Evolutionary conservation across 2,888 invertebrate species (phyloP).

Genomic region (Ctena decussata): DNA sequence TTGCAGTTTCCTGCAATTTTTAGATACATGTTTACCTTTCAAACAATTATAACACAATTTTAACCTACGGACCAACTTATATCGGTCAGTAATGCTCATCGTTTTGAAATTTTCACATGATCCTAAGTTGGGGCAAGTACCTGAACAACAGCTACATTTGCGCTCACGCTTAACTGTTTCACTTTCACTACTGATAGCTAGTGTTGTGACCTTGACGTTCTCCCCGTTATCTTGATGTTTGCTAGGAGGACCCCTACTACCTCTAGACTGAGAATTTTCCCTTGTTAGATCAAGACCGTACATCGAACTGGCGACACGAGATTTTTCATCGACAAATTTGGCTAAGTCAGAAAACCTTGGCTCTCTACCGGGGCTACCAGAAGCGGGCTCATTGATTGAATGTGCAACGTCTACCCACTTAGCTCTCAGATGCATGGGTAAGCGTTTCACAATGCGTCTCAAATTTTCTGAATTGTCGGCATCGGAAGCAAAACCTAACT

Average conservation of each 20-base stretch:
- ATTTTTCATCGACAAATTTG: too few species aligned
- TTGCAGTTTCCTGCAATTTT: slow-evolving; percentile 29
- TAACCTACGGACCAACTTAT: slow-evolving; percentile 17
- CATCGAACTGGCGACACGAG: too few species aligned
- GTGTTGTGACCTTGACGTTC: background rate
- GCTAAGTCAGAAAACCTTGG: too few species aligned
- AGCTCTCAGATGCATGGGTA: too few species aligned
- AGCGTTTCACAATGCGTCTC: too few species aligned
- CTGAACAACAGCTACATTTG: background rate
- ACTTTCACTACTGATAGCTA: background rate
- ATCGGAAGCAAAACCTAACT: too few species aligned
- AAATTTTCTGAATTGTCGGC: too few species aligned
- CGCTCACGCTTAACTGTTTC: background rate
- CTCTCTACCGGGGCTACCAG: too few species aligned
- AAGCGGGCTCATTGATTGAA: too few species aligned
- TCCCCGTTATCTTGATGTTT: background rate
- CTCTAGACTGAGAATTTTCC: background rate
- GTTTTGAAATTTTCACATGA: background rate
- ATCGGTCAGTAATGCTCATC: slow-evolving; percentile 11
- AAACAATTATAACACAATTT: too few species aligned
- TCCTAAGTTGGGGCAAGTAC: background rate
- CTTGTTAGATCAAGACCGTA: background rate
- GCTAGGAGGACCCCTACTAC: background rate
- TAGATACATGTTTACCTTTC: slow-evolving; percentile 43
- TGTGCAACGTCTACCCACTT: too few species aligned